phyloP scores from a whole-genome alignment of 2,113 vertebrate species.

The Strigops habroptila region DNA sequence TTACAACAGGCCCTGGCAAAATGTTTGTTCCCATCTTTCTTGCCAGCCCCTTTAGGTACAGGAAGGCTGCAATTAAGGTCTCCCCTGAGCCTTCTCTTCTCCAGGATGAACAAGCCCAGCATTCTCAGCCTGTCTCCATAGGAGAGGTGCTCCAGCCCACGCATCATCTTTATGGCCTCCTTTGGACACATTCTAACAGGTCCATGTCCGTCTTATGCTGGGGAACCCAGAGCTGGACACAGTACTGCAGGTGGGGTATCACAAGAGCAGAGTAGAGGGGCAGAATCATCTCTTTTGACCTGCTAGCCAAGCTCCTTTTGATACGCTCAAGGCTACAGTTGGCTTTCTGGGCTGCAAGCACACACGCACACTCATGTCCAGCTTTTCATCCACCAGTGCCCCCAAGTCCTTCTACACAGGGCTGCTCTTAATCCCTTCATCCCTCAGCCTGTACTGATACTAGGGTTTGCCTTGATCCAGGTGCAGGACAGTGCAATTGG shows the following conservation, averaged over 20 bases:
- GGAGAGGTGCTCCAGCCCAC: not conserved
- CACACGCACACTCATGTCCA: rapidly evolving
- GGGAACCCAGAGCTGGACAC: not conserved
- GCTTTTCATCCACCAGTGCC: not conserved
- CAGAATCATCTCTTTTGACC: not conserved
- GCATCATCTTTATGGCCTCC: not conserved
- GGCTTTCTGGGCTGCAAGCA: not conserved
- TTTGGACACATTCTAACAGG: rapidly evolving
- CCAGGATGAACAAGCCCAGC: not conserved
- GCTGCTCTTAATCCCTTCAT: not conserved
- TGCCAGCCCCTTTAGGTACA: not conserved
- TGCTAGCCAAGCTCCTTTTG: not conserved
- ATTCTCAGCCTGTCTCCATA: not conserved
- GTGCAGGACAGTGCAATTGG: not conserved
- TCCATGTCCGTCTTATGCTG: rapidly evolving
- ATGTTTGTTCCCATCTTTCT: not conserved
- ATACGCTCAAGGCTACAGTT: not conserved
- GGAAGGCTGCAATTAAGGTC: not conserved
- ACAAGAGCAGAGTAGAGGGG: not conserved
- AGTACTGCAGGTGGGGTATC: not conserved
- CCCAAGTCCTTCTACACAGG: not conserved
- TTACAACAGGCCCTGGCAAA: not conserved
- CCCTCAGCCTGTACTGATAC: not conserved
- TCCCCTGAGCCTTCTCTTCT: not conserved
- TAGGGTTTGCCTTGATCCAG: rapidly evolving